A percentile compares a stretch with the other conserved stretches of the same genome.
phyloP scores from a whole-genome alignment of 2,113 vertebrate species.

The Chascanopsetta lugubris region DNA sequence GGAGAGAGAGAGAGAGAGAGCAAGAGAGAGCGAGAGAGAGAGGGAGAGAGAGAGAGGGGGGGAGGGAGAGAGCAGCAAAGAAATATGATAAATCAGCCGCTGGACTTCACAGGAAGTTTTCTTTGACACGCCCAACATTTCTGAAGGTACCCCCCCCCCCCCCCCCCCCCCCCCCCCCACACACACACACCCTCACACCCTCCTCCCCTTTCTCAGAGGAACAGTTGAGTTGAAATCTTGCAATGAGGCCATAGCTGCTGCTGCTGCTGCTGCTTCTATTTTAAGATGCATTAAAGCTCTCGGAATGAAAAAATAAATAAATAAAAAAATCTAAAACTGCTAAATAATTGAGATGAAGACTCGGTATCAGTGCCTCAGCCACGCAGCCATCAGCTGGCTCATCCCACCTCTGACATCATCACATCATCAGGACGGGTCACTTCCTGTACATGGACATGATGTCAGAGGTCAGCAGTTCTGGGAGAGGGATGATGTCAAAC shows the following conservation, averaged over 20 bases:
- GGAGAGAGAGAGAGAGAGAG: too few species aligned
- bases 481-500: too few species aligned
- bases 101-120: too few species aligned
- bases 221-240: slow-evolving; percentile 44
- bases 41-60: too few species aligned
- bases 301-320: too few species aligned
- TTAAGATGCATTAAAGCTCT: slow-evolving; percentile 71
- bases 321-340: slow-evolving; percentile 57
- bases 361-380: slow-evolving; percentile 39
- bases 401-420: slow-evolving; percentile 29
- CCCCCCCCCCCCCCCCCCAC: too few species aligned
- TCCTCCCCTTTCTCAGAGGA: slow-evolving; percentile 27
- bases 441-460: slow-evolving; percentile 18
- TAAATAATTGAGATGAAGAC: slow-evolving; percentile 77
- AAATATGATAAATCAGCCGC: neutral
- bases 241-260: slow-evolving; percentile 65
- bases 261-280: slow-evolving; percentile 73
- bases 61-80: neutral
- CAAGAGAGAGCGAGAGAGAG: too few species aligned
- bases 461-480: slow-evolving; percentile 25
- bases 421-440: slow-evolving; percentile 36
- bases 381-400: slow-evolving; percentile 42
- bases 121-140: too few species aligned
- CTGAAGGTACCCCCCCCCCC: slow-evolving; percentile 1
- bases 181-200: too few species aligned